Conservation (phyloP, 2,888 invertebrate species). For the Caradrina kadenii region DNA sequence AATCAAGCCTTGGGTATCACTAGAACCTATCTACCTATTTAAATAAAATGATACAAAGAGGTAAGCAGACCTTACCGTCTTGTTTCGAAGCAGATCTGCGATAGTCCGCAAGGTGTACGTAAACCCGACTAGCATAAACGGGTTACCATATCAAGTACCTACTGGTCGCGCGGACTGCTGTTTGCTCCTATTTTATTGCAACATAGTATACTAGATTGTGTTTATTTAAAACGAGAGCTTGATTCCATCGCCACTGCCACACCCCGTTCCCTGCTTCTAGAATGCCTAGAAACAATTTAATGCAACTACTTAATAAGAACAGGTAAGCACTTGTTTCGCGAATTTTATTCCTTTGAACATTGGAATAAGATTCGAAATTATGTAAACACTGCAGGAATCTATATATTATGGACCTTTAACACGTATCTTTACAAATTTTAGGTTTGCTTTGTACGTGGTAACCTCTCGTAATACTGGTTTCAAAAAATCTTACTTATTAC, state of each 20-base stretch:
- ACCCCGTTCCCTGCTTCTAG: conserved; percentile 11
- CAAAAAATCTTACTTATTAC: too few species aligned
- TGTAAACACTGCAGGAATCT: too few species aligned
- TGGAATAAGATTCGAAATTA: too few species aligned
- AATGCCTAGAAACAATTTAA: not conserved
- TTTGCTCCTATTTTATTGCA: conserved; percentile 39
- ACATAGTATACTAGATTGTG: conserved; percentile 33
- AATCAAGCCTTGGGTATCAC: too few species aligned
- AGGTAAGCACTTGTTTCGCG: too few species aligned
- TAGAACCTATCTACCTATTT: conserved; percentile 6
- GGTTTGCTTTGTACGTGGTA: too few species aligned
- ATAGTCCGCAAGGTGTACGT: conserved; percentile 46
- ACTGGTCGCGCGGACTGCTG: conserved; percentile 43
- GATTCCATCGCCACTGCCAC: conserved; percentile 21
- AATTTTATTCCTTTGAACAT: too few species aligned
- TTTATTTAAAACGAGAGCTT: conserved; percentile 50
- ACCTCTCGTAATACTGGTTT: too few species aligned
- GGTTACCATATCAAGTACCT: conserved; percentile 49
- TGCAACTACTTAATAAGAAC: too few species aligned
- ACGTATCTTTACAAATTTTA: too few species aligned
- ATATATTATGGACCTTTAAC: too few species aligned
- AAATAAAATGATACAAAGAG: conserved; percentile 10
- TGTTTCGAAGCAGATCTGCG: conserved; percentile 36
- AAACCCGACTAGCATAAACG: conserved; percentile 45
- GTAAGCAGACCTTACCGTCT: conserved; percentile 6